Evolutionary conservation across 2,113 vertebrate genomes (phyloP).

Genomic region (Lontra canadensis): DNA sequence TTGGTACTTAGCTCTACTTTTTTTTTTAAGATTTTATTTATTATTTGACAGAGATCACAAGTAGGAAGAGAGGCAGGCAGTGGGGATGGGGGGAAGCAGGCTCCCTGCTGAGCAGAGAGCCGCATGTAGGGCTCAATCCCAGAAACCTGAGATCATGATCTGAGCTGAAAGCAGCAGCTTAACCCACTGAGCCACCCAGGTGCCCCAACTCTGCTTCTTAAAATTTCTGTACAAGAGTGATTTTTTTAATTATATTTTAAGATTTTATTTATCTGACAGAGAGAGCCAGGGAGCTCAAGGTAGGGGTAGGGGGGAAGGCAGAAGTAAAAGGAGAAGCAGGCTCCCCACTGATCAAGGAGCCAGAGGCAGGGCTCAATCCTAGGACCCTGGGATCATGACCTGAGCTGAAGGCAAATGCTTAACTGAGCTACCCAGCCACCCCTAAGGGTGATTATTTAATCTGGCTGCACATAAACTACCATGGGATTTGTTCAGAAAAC

Average conservation of each 20-base stretch:
- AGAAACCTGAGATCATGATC: too few species aligned
- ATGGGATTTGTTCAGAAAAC: background rate
- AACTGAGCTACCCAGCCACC: background rate
- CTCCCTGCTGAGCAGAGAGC: too few species aligned
- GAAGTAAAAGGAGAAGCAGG: too few species aligned
- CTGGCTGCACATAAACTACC: background rate
- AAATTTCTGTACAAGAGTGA: background rate
- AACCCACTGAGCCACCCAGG: too few species aligned
- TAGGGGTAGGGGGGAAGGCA: too few species aligned
- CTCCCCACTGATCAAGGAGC: too few species aligned
- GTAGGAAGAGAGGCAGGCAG: too few species aligned
- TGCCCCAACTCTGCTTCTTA: background rate
- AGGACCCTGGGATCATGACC: background rate
- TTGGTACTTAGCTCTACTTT: background rate
- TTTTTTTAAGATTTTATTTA: too few species aligned
- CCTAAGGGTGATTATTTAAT: background rate
- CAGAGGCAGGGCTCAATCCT: background rate
- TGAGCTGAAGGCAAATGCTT: background rate
- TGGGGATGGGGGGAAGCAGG: too few species aligned
- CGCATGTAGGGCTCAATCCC: too few species aligned
- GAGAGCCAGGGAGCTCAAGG: background rate
- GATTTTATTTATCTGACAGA: background rate
- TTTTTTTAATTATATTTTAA: background rate
- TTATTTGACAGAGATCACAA: too few species aligned
- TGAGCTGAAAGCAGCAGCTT: too few species aligned